Evolutionary conservation across 2,113 vertebrate genomes (phyloP).

Genomic region (Callopanchax toddi): DNA sequence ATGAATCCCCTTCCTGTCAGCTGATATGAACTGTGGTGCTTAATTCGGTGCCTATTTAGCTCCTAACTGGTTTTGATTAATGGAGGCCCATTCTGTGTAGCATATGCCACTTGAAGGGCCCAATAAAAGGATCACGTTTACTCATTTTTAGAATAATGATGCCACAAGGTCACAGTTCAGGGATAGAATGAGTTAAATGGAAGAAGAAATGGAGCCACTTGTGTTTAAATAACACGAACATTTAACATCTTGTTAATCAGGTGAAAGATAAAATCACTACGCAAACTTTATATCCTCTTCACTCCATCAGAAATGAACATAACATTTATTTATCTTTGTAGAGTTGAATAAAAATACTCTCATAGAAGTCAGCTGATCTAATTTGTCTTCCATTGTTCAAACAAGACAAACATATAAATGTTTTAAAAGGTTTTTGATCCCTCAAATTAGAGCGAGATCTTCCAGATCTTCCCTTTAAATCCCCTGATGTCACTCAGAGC

Average conservation of each 20-base stretch:
- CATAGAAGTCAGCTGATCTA: too few species aligned
- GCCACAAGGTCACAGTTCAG: constrained; percentile 81
- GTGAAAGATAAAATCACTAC: constrained; percentile 4
- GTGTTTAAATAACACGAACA: constrained; percentile 26
- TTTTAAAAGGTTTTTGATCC: constrained; percentile 25
- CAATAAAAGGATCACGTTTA: constrained; percentile 62
- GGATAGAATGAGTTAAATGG: constrained; percentile 61
- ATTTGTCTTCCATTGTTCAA: constrained; percentile 17
- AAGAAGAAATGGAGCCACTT: constrained; percentile 46
- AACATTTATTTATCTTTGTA: not conserved
- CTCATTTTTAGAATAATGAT: constrained; percentile 77
- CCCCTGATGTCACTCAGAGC: constrained; percentile 35
- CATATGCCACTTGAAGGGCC: constrained; percentile 80
- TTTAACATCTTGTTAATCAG: constrained; percentile 42
- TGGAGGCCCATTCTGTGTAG: constrained; percentile 78
- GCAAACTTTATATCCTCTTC: not conserved
- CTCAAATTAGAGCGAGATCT: constrained; percentile 33
- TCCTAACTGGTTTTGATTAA: constrained; percentile 87
- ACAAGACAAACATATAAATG: constrained; percentile 14
- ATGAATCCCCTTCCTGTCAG: constrained; percentile 80
- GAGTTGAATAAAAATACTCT: not conserved
- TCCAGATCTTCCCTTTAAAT: constrained; percentile 38
- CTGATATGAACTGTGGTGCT: constrained; percentile 56
- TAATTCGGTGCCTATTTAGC: constrained; percentile 71
- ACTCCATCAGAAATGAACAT: not conserved